phyloP scores from a whole-genome alignment of 2,113 vertebrate species.

The Xyrauchen texanus region DNA sequence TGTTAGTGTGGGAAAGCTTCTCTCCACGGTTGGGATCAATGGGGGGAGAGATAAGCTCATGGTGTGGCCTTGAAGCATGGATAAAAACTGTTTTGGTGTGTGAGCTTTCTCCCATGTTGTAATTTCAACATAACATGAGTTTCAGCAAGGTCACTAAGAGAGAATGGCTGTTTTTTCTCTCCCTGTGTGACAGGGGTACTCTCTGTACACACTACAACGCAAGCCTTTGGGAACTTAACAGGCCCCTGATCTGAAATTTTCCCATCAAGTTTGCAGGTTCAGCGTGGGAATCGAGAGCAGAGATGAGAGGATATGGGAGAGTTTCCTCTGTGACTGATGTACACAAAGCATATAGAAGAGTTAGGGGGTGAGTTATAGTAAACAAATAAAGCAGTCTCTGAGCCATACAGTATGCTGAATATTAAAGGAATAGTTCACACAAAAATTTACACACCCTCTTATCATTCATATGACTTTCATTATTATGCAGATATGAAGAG shows the following conservation, averaged over 20 bases:
- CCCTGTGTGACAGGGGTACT: slow-evolving; percentile 2
- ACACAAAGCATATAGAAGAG: slow-evolving; percentile 55
- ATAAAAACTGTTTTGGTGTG: slow-evolving; percentile 65
- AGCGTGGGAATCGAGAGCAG: slow-evolving; percentile 72
- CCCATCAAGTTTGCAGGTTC: slow-evolving; percentile 57
- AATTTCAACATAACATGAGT: slow-evolving; percentile 52
- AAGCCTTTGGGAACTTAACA: slow-evolving; percentile 58
- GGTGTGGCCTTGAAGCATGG: slow-evolving; percentile 68
- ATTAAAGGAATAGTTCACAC: too few species aligned
- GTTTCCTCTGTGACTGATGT: slow-evolving; percentile 54
- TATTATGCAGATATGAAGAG: too few species aligned
- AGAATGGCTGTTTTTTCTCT: slow-evolving; percentile 31
- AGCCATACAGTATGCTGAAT: too few species aligned
- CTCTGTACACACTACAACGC: slow-evolving; percentile 29
- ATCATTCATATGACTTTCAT: too few species aligned
- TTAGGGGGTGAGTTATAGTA: slow-evolving; percentile 9
- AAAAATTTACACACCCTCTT: too few species aligned
- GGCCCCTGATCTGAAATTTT: slow-evolving; percentile 62
- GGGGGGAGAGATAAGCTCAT: slow-evolving; percentile 69
- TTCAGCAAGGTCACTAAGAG: slow-evolving; percentile 44
- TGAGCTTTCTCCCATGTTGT: slow-evolving; percentile 60
- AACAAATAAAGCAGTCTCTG: too few species aligned
- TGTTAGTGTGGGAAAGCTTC: slow-evolving; percentile 68
- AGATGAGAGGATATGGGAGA: slow-evolving; percentile 66
- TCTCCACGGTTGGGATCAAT: slow-evolving; percentile 66